phyloP scores from a whole-genome alignment of 2,113 vertebrate species.

The Hydrochoerus hydrochaeris region DNA sequence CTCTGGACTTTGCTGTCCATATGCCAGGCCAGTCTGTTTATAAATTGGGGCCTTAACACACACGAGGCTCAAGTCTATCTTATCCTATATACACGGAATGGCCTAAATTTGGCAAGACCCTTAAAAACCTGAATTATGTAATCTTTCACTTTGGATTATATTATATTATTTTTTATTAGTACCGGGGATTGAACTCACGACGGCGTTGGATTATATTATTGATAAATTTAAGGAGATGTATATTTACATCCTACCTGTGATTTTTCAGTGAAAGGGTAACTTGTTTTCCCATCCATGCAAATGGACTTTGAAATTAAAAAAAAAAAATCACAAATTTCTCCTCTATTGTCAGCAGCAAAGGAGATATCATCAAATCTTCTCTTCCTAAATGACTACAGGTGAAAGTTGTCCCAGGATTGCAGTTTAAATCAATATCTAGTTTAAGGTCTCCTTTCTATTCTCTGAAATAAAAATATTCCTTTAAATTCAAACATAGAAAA shows the following conservation, averaged over 20 bases:
- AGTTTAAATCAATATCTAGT: conserved; percentile 29
- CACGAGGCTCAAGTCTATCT: background rate
- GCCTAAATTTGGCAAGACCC: background rate
- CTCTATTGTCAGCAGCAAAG: background rate
- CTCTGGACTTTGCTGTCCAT: background rate
- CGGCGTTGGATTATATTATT: no score
- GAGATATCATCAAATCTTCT: background rate
- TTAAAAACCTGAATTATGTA: conserved; percentile 20
- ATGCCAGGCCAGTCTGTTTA: background rate
- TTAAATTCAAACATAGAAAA: conserved; percentile 20
- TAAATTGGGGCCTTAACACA: background rate
- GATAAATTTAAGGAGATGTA: conserved; percentile 14
- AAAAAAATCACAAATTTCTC: background rate
- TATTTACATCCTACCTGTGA: background rate
- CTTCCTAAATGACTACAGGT: background rate
- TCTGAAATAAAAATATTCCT: background rate
- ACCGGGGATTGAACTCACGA: no score
- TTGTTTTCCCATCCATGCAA: background rate
- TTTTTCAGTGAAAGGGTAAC: conserved; percentile 47
- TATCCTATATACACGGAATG: background rate
- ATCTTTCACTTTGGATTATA: background rate
- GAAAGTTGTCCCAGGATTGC: background rate
- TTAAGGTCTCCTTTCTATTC: background rate
- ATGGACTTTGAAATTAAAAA: conserved; percentile 21
- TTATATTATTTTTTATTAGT: no score